These are phyloP conservation scores for Microplitis deprimator DNA, from an alignment of 2,888 invertebrate species.

Conservation along the genomic window DNA sequence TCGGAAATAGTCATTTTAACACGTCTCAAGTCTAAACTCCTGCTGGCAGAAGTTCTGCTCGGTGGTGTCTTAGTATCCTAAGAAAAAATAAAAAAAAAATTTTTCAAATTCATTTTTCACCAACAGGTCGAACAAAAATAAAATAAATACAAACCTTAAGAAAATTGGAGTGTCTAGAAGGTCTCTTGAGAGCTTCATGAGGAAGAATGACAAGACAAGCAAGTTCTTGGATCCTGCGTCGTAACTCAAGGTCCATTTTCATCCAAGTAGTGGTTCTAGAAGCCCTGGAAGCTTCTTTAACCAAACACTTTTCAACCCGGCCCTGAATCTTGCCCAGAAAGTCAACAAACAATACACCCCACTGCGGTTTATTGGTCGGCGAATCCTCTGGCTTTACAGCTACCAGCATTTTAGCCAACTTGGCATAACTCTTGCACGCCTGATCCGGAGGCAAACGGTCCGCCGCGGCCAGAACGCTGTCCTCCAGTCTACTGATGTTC, in stretches of 20 bases:
- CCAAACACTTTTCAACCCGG: slow-evolving; percentile 81
- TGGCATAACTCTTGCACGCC: slow-evolving; percentile 84
- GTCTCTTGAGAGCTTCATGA: slow-evolving; percentile 67
- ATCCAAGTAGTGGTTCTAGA: slow-evolving; percentile 79
- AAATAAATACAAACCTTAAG: slow-evolving; percentile 56
- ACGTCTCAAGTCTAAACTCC: slow-evolving; percentile 68
- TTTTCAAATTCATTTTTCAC: background rate
- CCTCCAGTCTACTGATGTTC: slow-evolving; percentile 84
- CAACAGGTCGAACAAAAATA: background rate
- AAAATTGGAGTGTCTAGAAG: slow-evolving; percentile 65
- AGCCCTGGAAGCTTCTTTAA: slow-evolving; percentile 79
- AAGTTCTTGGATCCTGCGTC: slow-evolving; percentile 78
- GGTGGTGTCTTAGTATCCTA: slow-evolving; percentile 61
- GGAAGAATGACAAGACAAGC: slow-evolving; percentile 74
- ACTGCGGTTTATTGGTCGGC: slow-evolving; percentile 71
- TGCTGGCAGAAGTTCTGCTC: slow-evolving; percentile 60
- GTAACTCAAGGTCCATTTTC: slow-evolving; percentile 76
- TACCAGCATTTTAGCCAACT: slow-evolving; percentile 63
- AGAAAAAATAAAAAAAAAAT: background rate
- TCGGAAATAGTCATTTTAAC: slow-evolving; percentile 70
- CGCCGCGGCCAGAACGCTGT: slow-evolving; percentile 84
- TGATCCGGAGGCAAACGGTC: slow-evolving; percentile 86
- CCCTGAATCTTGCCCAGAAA: slow-evolving; percentile 77
- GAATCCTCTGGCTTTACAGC: slow-evolving; percentile 61
- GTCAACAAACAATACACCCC: slow-evolving; percentile 74